A percentile compares a stretch with the other conserved stretches of the same genome.
Conservation (phyloP, 2,797 vertebrate genomes). For the Etheostoma nigrum region DNA sequence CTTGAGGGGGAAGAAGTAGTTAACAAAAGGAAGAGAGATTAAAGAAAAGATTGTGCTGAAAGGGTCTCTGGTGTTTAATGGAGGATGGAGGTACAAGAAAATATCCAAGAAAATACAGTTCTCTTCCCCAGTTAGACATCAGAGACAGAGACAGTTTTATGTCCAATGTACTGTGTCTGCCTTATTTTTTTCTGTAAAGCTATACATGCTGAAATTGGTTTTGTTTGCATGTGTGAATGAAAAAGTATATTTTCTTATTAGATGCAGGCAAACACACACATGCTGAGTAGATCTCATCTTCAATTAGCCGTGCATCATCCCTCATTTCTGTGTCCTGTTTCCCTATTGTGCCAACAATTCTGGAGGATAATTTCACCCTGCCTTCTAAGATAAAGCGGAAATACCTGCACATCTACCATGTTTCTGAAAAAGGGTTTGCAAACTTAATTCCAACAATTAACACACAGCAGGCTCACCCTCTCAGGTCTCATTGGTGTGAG, state of each 20-base stretch:
- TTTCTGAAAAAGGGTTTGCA: slow-evolving; percentile 11
- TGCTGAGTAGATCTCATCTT: slow-evolving; percentile 66
- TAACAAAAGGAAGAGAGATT: slow-evolving; percentile 24
- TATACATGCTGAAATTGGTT: neutral
- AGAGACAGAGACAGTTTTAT: neutral
- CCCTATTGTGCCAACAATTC: slow-evolving; percentile 35
- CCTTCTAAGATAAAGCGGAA: slow-evolving; percentile 4
- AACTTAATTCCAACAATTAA: slow-evolving; percentile 23
- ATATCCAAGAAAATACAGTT: slow-evolving; percentile 6
- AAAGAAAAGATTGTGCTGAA: slow-evolving; percentile 37
- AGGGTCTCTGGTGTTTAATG: slow-evolving; percentile 41
- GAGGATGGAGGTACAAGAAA: slow-evolving; percentile 1
- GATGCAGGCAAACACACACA: slow-evolving; percentile 14
- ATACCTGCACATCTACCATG: slow-evolving; percentile 38
- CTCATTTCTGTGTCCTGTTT: slow-evolving; percentile 49
- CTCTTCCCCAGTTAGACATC: neutral
- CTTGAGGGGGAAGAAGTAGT: neutral
- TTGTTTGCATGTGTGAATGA: neutral
- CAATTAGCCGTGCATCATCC: slow-evolving; percentile 73
- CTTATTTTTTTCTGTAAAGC: neutral
- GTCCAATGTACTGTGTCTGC: neutral
- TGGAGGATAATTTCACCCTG: slow-evolving; percentile 36
- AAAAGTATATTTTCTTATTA: slow-evolving; percentile 4
- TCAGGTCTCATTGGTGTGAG: neutral
- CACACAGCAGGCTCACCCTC: neutral